Base-by-base conservation (phyloP, 2,113 vertebrate species). In the Gasterosteus nipponicus region DNA sequence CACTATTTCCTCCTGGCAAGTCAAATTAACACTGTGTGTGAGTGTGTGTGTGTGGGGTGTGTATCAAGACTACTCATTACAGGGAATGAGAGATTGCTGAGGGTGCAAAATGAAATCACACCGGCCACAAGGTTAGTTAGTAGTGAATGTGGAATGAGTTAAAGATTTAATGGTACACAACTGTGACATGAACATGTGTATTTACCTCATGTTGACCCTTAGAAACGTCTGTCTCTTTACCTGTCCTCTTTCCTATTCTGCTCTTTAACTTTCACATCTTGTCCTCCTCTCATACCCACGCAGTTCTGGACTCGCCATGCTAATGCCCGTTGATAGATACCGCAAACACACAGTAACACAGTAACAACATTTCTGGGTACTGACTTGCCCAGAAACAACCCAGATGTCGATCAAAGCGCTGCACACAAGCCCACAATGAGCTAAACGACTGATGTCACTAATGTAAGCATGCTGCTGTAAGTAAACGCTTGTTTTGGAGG, bases 1-100 rank as follows among this genome's bases (percentile, higher is more conserved):
- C 89, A 90, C 89, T 84, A 84, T 90, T 93, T 91, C 89, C 89
- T 78, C 83, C 79, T 89, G 84, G 89, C 89, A 87, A 90, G 87
- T 85, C 87, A 87, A 91, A 91, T 91, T 89, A 93, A 89, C 70
- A 60, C 59, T 69, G 33, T 31, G 49, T 53, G n/a, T 51, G 51
- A 29, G 58, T 44, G 60, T 54, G 68, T 18, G 67, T 26, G 65
- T 19, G n/a, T 31, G 29, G 72, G 49, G 73, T 29, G 46, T 49
- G 47, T 72, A 16, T 64, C 59, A 63, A 68, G 35, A 44, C 70
- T 84, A n/a, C 46, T 82, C 69, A 67, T 80, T 83, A 82, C 35
- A 70, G 56, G 63, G 74, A 71, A 54, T 14, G 68, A 83, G 49
- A 41, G 42, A 83, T 49, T 74, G 90, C 87, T 89, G 83, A 89